Evolutionary conservation across 2,113 vertebrate genomes (phyloP), one percentile per base, ranked within the genome.

Genomic region (Eolophus roseicapilla): DNA sequence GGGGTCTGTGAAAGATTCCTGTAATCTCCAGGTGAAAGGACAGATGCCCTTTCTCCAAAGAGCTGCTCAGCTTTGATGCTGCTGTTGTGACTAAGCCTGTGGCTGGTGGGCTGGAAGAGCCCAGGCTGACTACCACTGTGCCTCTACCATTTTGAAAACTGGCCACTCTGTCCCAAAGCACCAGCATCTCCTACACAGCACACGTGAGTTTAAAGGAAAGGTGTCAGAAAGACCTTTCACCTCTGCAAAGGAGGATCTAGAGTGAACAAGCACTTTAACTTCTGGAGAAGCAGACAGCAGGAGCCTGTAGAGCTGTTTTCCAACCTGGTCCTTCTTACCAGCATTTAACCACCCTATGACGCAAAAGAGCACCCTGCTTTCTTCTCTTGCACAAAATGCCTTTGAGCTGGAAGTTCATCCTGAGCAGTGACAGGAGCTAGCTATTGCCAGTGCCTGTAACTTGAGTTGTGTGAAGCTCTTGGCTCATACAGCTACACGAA

Each of bases 21-120:
- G 77, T 95, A 92, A 88, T 96, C 93, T 93, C 86, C 74, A 88
- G 92, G 94, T 96, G 67, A 96, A 97, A 95, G 91, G 64, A 93
- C 60, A 83, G 86, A 79, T 94, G 93, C 83, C 86, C 86, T 96
- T 95, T 93, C 86, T 92, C 81, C 37, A 8, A 82, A 79, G 74
- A 82, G 69, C 53, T 73, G 28, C 80, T 88, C 31, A 25, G 83
- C 93, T 96, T 94, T 95, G 92, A 93, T 87, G 78, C 65, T 79
- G 83, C 81, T 92, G 70, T 46, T 93, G 81, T 84, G 88, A 85
- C 88, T 95, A 92, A 93, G 86, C 86, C 81, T 63, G 83, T 91
- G 89, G 88, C 62, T 86, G 63, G 76, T 92, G 84, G 93, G 65
- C 74, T 95, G 90, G 79, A 65, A 93, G 77, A 93, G 77, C 81